These are phyloP conservation scores for Enteromius paludinosus DNA, from an alignment of 2,797 vertebrate genomes.

Conservation along the genomic window DNA sequence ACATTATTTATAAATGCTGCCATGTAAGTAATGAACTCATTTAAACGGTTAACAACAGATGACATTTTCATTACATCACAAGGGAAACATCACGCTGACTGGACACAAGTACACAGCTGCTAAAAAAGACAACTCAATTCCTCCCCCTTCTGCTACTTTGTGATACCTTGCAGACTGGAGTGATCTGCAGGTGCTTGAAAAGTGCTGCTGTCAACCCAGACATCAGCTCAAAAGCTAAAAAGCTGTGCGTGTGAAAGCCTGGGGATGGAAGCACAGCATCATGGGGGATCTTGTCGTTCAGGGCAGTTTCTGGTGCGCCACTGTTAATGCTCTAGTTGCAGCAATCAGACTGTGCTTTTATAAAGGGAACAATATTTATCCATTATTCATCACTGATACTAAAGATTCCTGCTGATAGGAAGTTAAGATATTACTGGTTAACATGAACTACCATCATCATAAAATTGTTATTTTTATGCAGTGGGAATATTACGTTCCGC, in stretches of 20 bases:
- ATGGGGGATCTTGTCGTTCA: conserved; percentile 1
- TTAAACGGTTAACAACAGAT: conserved; percentile 70
- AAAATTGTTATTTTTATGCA: conserved; percentile 4
- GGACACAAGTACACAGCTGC: conserved; percentile 61
- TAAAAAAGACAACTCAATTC: conserved; percentile 61
- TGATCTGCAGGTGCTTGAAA: conserved; percentile 23
- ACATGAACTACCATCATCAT: background rate
- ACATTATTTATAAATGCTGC: conserved; percentile 84
- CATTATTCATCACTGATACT: background rate
- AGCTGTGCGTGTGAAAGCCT: background rate
- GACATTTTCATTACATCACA: conserved; percentile 71
- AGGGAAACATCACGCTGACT: conserved; percentile 55
- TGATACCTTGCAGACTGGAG: conserved; percentile 13
- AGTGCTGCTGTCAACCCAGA: conserved; percentile 22
- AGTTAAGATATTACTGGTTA: conserved; percentile 25
- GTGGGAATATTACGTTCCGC: background rate
- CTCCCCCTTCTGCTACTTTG: conserved; percentile 49
- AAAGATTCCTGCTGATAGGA: background rate
- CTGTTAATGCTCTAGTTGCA: conserved; percentile 15
- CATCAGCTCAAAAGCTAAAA: background rate
- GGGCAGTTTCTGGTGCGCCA: conserved; percentile 11
- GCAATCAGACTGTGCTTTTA: conserved; percentile 26
- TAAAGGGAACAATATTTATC: background rate
- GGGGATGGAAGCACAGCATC: conserved; percentile 17
- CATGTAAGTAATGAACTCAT: conserved; percentile 73